phyloP scores from a whole-genome alignment of 2,113 vertebrate genomes.

The Elgaria multicarinata region DNA sequence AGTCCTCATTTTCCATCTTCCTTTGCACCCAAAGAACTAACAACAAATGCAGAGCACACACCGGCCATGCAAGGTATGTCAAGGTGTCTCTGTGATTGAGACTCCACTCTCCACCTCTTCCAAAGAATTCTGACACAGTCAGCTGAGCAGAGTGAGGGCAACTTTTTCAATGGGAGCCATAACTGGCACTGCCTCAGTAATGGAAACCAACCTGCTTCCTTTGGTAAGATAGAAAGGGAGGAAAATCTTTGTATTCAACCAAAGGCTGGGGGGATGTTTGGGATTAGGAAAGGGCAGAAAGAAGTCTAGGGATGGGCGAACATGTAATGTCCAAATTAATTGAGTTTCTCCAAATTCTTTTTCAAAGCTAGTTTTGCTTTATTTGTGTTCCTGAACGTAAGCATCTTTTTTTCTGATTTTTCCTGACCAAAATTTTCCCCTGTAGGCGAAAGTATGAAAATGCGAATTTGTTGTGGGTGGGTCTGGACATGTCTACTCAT shows the following conservation, averaged over 20 bases:
- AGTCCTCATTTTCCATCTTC: slow-evolving; percentile 70
- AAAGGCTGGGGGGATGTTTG: not conserved
- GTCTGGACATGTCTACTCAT: too few relatives aligned
- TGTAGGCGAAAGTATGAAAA: too few relatives aligned
- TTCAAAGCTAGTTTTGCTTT: not conserved
- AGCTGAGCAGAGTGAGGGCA: not conserved
- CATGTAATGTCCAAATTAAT: too few relatives aligned
- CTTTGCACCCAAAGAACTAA: slow-evolving; percentile 68
- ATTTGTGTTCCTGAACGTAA: too few relatives aligned
- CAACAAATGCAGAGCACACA: slow-evolving; percentile 37
- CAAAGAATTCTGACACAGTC: not conserved
- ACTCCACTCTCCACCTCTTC: too few relatives aligned
- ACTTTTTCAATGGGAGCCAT: not conserved
- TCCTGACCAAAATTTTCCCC: too few relatives aligned
- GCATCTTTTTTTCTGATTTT: too few relatives aligned
- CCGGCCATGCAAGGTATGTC: not conserved
- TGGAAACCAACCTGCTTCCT: not conserved
- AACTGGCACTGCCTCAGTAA: not conserved
- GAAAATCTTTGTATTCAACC: not conserved
- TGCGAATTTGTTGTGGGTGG: too few relatives aligned
- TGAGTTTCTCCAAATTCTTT: too few relatives aligned
- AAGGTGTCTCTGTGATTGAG: not conserved
- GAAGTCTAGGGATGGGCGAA: not conserved
- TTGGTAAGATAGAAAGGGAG: not conserved
- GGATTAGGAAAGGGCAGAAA: not conserved